Conservation (phyloP, 2,113 vertebrate species). For the Pseudorectes ferrugineus region DNA sequence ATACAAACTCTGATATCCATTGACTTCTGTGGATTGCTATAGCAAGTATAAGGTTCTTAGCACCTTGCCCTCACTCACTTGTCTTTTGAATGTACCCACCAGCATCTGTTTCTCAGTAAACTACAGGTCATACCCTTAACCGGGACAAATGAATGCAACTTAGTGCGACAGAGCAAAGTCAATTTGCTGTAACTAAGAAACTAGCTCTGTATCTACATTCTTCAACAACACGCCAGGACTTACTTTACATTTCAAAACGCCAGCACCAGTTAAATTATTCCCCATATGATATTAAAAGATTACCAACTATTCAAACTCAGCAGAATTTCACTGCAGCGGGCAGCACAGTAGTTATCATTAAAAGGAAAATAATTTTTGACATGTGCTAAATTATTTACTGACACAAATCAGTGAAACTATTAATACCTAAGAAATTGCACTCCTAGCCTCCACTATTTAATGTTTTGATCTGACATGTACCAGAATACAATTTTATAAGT, state of each 20-base stretch:
- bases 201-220: not conserved
- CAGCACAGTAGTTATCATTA: not conserved
- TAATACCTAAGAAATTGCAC: not conserved
- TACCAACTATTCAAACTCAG: not conserved
- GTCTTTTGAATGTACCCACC: not conserved
- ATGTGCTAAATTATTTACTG: not conserved
- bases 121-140: not conserved
- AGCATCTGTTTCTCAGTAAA: not conserved
- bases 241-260: not conserved
- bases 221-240: not conserved
- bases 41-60: not conserved
- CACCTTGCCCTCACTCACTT: not conserved
- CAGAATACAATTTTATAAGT: not conserved
- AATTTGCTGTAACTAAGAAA: constrained; percentile 15
- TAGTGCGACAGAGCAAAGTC: not conserved
- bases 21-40: not conserved
- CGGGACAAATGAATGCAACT: not conserved
- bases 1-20: not conserved
- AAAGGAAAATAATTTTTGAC: not conserved
- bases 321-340: not conserved
- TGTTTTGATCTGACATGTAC: not conserved
- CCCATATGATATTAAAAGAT: not conserved
- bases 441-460: not conserved
- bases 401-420: not conserved
- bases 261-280: not conserved